phyloP scores from a whole-genome alignment of 1,140 invertebrate species.

The Trialeurodes vaporariorum region DNA sequence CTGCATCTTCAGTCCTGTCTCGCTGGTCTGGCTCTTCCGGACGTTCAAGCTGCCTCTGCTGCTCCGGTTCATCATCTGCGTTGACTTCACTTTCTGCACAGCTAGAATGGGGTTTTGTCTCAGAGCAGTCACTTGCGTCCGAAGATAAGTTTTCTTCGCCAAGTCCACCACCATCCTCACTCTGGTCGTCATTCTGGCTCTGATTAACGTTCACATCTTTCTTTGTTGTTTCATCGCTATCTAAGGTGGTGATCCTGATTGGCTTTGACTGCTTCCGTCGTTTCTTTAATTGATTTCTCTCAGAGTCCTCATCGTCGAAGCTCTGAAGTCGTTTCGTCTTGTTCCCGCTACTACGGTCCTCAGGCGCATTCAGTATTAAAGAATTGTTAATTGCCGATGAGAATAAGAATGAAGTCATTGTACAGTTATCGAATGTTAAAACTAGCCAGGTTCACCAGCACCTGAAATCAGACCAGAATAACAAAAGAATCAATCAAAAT shows the following conservation, averaged over 20 bases:
- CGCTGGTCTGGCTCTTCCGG: neutral
- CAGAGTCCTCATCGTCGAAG: constrained; percentile 19
- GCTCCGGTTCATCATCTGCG: neutral
- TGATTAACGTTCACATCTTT: neutral
- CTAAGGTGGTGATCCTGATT: constrained; percentile 22
- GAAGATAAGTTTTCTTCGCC: neutral
- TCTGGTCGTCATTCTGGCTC: constrained; percentile 5
- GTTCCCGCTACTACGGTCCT: neutral
- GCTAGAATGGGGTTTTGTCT: neutral
- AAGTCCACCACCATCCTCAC: neutral
- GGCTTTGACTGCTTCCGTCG: constrained; percentile 28
- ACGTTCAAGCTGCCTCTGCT: neutral
- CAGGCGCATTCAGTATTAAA: neutral
- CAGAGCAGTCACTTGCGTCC: neutral
- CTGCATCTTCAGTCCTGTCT: neutral
- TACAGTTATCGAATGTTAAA: neutral
- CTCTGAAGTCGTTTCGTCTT: neutral
- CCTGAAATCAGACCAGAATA: neutral
- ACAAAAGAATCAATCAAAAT: neutral
- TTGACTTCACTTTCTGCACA: neutral
- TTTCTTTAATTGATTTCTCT: constrained; percentile 23
- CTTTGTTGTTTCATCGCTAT: constrained; percentile 13
- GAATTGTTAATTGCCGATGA: neutral
- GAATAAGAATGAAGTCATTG: neutral
- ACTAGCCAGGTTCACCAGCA: neutral